These are phyloP conservation scores for Actinia tenebrosa DNA, from an alignment of 64 coral and sea anemone species.

Conservation along the genomic window DNA sequence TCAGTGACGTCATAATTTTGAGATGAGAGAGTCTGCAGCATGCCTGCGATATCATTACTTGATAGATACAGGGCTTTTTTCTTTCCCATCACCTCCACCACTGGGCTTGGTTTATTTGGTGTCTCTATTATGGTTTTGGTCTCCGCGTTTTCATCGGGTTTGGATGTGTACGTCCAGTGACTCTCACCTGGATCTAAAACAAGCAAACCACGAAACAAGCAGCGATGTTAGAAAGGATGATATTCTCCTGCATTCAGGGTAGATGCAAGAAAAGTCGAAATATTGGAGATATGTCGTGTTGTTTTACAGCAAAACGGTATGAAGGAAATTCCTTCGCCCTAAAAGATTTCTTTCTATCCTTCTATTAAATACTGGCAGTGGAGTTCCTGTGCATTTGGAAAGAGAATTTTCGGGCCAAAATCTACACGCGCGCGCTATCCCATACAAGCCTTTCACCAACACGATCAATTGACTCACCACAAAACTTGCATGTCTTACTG, in stretches of 20 bases:
- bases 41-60: conserved; percentile 12
- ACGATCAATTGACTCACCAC: conserved; percentile 27
- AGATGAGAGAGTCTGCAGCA: conserved; percentile 8
- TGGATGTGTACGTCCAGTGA: neutral
- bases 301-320: too few species aligned
- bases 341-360: too few species aligned
- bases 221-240: too few species aligned
- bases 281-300: too few species aligned
- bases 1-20: neutral
- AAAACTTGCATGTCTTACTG: conserved; percentile 57
- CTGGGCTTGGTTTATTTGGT: neutral
- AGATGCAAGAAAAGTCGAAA: too few species aligned
- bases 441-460: neutral
- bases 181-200: neutral
- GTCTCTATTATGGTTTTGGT: neutral
- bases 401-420: too few species aligned
- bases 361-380: too few species aligned
- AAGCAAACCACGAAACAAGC: neutral
- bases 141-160: conserved; percentile 5
- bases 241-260: too few species aligned
- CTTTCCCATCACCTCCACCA: conserved; percentile 5
- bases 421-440: too few species aligned
- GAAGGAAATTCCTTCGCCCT: too few species aligned
- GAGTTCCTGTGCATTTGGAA: too few species aligned
- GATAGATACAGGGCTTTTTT: conserved; percentile 14